Base-by-base conservation (phyloP, 2,888 invertebrate species). In the Seladonia tumulorum region DNA sequence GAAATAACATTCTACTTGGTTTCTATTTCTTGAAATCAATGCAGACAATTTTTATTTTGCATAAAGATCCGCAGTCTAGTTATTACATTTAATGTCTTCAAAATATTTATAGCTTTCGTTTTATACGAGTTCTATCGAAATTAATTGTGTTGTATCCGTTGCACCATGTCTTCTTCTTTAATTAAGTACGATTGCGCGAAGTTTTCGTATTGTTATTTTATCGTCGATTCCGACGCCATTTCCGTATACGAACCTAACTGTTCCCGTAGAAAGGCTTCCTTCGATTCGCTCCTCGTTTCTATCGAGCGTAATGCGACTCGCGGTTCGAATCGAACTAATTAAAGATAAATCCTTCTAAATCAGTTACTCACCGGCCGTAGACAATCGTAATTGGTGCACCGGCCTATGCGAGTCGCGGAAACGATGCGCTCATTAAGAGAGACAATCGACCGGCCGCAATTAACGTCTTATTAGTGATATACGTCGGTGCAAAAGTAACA, bases 381-480 rank as follows among this genome's bases (percentile, higher is more conserved):
- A 91, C 90, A 92, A 91, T 91, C 89, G 93, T 92, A 91, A 92
- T 92, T 92, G 91, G 88, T 81, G 87, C 88, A 83, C 66, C 25
- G 76, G 83, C 70, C 79, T 66, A 82, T 66, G 82, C 75, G 57
- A 81, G 76, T 70, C 77, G 81, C 80, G 72, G 76, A 81, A 60
- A 83, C 82, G 87, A 91, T 88, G 88, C 88, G 88, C 90, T 92
- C 91, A 89, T 93, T 93, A 92, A 90, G 88, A 83, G 89, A 87
- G 90, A 93, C 91, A 93, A 93, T 93, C 88, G 89, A 80, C 81
- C 85, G 60, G 68, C 10, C 81, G 89, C 91, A 92, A 92, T 92
- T 92, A 90, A 93, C 90, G 91, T 90, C 92, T 89, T 89, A 90
- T 92, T 88, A 90, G 89, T 89, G 92, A 91, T 89, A 87, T 88